Base-by-base conservation (phyloP, 1,140 invertebrate genomes). In the Myzus persicae region DNA sequence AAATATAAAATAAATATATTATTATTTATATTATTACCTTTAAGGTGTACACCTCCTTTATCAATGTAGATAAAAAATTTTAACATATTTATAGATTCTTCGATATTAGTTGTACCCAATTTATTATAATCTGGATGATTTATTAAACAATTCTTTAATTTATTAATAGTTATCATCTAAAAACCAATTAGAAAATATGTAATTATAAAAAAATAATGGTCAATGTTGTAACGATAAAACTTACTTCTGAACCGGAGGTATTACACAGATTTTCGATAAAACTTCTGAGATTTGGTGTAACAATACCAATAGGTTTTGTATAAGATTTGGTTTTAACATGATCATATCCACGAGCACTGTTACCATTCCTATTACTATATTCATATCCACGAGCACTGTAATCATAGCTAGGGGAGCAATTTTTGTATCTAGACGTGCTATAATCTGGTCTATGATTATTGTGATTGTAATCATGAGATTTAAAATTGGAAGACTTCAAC, bases 21-120 rank as follows among this genome's bases (percentile, higher is more conserved):
- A 84, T 1, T 82, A 22, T 82, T 42, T 42, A 31, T 3, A 84
- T 40, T 84, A 31, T 40, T 92, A 92, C 91, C 14, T 92, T 92
- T 92, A 40, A 92, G 91, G 18, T 92, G n/a, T 38, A 92, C 46
- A 7, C 44, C 31, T 31, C 91, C 46, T 51, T 26, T 92, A 31
- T 92, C 42, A 84, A 92, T 92, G 38, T 92, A 92, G 26, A 92
- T 84, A 84, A 92, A 92, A 92, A 51, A 38, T 40, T 92, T 92
- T 46, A 92, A 84, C 76, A 48, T 82, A 1, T 84, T 82, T 51
- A 84, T 92, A 22, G 91, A 42, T 26, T 92, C 91, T 92, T 92
- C 67, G 14, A 92, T 48, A 84, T 82, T 82, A 84, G 0, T 11
- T 84, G 81, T 40, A 38, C 84, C 84, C n/a, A 92, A 6, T 82